Evolutionary conservation across 2,113 vertebrate genomes (phyloP).

Genomic region (Phoenicopterus ruber): DNA sequence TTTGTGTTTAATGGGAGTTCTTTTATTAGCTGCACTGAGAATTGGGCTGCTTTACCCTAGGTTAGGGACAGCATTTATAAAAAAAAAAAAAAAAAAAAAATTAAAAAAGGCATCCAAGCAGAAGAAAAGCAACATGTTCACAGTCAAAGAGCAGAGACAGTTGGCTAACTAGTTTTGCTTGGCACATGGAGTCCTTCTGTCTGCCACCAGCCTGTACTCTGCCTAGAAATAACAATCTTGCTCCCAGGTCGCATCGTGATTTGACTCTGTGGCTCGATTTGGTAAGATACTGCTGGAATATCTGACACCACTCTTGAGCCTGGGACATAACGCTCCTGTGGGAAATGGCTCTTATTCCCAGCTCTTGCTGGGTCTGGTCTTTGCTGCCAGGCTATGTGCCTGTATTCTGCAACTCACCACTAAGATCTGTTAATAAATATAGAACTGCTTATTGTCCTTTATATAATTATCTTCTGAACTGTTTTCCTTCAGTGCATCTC

Average conservation of each 20-base stretch:
- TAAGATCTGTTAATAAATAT: not conserved
- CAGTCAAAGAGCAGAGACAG: not conserved
- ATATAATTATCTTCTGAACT: not conserved
- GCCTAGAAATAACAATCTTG: not conserved
- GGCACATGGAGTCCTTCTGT: not conserved
- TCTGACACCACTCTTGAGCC: not conserved
- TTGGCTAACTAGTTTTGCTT: conserved; percentile 25
- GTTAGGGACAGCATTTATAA: not conserved
- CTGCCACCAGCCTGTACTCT: not conserved
- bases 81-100: not conserved
- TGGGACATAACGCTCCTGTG: not conserved
- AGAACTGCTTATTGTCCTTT: not conserved
- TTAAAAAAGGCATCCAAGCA: not conserved
- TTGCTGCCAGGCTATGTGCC: not conserved
- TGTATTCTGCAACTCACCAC: not conserved
- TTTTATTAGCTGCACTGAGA: not conserved
- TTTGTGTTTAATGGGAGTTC: not conserved
- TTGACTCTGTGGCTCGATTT: not conserved
- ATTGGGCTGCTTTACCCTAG: not conserved
- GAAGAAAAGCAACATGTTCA: not conserved
- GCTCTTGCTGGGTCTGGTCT: not conserved
- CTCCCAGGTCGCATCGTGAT: not conserved
- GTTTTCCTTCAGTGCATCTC: not conserved
- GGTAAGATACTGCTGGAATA: not conserved
- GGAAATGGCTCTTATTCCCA: not conserved